A percentile compares a stretch with the other conserved stretches of the same genome.
These are phyloP conservation scores for Gobionotothen gibberifrons DNA, from an alignment of 2,797 vertebrate genomes.

Conservation along the genomic window DNA sequence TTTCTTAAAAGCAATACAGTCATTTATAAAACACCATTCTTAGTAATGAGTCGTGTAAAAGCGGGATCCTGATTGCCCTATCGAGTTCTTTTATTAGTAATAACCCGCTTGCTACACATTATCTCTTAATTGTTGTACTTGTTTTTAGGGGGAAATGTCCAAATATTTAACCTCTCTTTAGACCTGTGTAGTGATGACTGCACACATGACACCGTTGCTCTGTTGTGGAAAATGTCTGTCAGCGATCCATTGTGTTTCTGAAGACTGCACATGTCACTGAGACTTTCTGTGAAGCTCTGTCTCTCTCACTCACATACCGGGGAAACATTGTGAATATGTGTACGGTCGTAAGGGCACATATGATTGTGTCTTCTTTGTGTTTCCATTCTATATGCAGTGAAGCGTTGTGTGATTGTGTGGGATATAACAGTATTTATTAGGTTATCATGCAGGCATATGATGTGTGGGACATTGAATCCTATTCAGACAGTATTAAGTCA, in stretches of 20 bases:
- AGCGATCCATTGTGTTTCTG: conserved; percentile 59
- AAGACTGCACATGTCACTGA: conserved; percentile 48
- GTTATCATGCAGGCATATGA: neutral
- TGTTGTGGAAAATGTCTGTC: conserved; percentile 72
- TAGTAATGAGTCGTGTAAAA: too few relatives aligned
- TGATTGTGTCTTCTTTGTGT: conserved; percentile 26
- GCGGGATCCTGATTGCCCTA: too few relatives aligned
- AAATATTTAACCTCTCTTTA: conserved; percentile 14
- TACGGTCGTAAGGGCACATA: conserved; percentile 34
- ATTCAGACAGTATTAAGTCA: neutral
- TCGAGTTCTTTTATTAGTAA: too few relatives aligned
- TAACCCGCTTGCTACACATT: too few relatives aligned
- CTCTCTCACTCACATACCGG: conserved; percentile 5
- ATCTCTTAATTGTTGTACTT: neutral
- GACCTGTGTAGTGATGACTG: conserved; percentile 45
- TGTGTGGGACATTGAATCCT: neutral
- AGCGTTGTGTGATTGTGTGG: neutral
- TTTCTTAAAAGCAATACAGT: too few relatives aligned
- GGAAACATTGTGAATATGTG: conserved; percentile 48
- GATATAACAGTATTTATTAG: neutral
- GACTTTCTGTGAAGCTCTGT: conserved; percentile 24
- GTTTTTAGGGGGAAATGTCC: too few relatives aligned
- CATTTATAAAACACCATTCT: too few relatives aligned
- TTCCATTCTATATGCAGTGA: conserved; percentile 12
- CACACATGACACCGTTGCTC: conserved; percentile 45